Evolutionary conservation across 2,888 invertebrate genomes (phyloP).

Genomic region (Lithosia quadra): DNA sequence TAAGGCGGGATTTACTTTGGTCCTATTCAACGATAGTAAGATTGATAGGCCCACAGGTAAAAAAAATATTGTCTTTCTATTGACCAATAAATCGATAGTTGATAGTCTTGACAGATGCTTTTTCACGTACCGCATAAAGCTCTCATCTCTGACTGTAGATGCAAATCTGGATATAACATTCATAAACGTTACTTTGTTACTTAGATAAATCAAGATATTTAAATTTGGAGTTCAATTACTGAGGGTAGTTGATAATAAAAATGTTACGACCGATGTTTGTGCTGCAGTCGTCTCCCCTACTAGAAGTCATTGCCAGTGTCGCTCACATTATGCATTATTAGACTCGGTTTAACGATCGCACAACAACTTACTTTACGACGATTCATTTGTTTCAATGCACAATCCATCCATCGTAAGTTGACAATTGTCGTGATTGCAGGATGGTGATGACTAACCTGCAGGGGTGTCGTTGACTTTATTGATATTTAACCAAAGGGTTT

Average conservation of each 20-base stretch:
- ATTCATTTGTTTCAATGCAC: conserved; percentile 84
- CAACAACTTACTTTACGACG: conserved; percentile 79
- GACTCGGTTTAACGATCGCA: conserved; percentile 73
- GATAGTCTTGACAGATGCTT: too few relatives aligned
- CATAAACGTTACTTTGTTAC: too few relatives aligned
- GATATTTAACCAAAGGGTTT: not conserved
- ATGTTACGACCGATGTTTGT: not conserved
- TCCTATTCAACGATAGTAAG: too few relatives aligned
- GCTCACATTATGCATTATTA: conserved; percentile 50
- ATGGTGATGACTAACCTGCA: conserved; percentile 58
- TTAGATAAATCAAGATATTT: not conserved
- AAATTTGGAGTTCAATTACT: not conserved
- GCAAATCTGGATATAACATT: too few relatives aligned
- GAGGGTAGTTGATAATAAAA: not conserved
- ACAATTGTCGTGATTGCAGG: conserved; percentile 70
- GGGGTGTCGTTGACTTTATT: conserved; percentile 31
- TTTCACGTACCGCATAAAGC: too few relatives aligned
- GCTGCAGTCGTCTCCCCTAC: conserved; percentile 5
- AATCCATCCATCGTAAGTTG: conserved; percentile 62
- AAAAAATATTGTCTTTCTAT: too few relatives aligned
- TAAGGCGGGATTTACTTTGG: too few relatives aligned
- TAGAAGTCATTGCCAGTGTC: conserved; percentile 32
- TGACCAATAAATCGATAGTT: too few relatives aligned
- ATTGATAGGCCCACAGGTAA: too few relatives aligned
- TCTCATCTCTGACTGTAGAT: too few relatives aligned